These are phyloP conservation scores for Ennomos fuscantarius DNA, from an alignment of 2,888 invertebrate genomes.

Conservation along the genomic window DNA sequence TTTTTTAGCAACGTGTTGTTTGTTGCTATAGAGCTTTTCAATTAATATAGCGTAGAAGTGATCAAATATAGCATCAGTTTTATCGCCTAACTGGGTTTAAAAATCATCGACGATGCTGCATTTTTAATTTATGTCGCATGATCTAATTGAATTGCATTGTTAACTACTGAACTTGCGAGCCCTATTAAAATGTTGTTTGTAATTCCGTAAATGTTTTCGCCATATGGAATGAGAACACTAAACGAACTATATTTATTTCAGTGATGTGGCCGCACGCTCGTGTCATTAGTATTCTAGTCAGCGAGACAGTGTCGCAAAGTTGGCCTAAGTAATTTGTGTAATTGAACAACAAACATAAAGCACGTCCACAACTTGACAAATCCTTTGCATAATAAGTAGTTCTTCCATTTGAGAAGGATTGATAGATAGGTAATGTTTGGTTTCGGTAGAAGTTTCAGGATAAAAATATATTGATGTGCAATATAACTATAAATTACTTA, in stretches of 20 bases:
- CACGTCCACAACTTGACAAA: slow-evolving; percentile 32
- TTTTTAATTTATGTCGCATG: slow-evolving; percentile 3
- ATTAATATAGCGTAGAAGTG: neutral
- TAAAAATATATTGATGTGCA: neutral
- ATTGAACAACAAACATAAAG: slow-evolving; percentile 42
- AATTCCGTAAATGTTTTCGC: neutral
- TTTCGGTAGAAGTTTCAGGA: neutral
- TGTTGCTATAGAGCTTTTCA: no score
- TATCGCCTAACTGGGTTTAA: slow-evolving; percentile 11
- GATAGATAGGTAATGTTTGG: neutral
- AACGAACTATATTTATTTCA: slow-evolving; percentile 8
- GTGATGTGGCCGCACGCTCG: slow-evolving; percentile 14
- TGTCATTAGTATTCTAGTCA: slow-evolving; percentile 36
- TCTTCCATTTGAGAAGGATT: slow-evolving; percentile 6
- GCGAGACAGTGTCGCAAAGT: slow-evolving; percentile 29
- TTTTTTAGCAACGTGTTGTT: neutral
- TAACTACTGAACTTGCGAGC: neutral
- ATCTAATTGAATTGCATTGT: slow-evolving; percentile 1
- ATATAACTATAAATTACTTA: neutral
- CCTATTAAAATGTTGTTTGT: neutral
- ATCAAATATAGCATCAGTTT: slow-evolving; percentile 2
- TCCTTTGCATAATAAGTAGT: slow-evolving; percentile 27
- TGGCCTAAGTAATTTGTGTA: slow-evolving; percentile 35
- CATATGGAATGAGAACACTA: slow-evolving; percentile 1
- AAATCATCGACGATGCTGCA: neutral